Base-by-base conservation (phyloP, 92 coral and sea anemone species). In the Epizoanthus stellaris region DNA sequence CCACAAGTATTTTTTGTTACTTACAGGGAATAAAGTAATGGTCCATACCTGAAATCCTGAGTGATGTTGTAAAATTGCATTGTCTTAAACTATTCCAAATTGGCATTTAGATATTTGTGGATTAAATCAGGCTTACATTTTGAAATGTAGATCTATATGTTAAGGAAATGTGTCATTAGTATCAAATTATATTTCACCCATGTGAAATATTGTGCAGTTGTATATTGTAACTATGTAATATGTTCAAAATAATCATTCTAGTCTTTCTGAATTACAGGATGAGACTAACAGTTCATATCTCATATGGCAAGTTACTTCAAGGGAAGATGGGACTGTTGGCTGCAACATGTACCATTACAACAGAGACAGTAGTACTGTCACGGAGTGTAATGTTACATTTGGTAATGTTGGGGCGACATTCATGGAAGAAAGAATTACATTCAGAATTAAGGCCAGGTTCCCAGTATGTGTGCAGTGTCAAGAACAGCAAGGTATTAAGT, bases 361-460 rank as follows among this genome's bases (percentile, higher is more conserved):
- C 84, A 76, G 25, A 23, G 68, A 38, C 52, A 59, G 4, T 3
- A 25, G 81, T 45, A n/a, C 54, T 39, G 70, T 90, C 30, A 21
- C 57, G 1, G 39, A 77, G 23, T 90, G 93, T 66, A 64, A 73
- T 30, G 42, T 87, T 13, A 39, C 54, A 3, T 49, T 83, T 76
- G 76, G 80, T 42, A 75, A 84, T 53, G 67, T 77, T 58, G 38
- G 67, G 47, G 64, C 73, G 43, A 81, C 65, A 73, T 92, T 90
- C 77, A 25, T 81, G 70, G 85, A 87, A 67, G 56, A 86, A 5
- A 74, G 85, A 47, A 60, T 90, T 45, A 85, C 93, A 38, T 90
- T 94, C 75, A 88, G 98, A 70, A 81, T 94, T 83, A 95, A 86
- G 66, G 80, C 95, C 10, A 75, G 74, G 23, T 77, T 94, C 38